Conservation (phyloP, 1,140 invertebrate species). For the Laupala kohalensis region DNA sequence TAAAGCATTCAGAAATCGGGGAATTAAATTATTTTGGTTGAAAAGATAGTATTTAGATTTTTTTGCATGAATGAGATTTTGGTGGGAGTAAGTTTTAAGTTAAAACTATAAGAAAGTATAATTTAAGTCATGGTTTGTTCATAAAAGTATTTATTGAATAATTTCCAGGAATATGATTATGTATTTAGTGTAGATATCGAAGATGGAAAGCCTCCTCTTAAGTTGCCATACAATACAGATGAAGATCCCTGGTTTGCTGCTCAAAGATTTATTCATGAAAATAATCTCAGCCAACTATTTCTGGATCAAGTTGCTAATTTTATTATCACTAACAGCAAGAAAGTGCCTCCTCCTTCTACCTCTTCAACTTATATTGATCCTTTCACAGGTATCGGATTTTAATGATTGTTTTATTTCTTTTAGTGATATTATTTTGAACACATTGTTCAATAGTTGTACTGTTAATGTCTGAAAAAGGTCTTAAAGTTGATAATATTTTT, state of each 20-base stretch:
- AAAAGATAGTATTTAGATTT: too few species aligned
- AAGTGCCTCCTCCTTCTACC: conserved; percentile 15
- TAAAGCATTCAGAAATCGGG: too few species aligned
- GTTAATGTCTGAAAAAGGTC: background rate
- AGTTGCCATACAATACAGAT: conserved; percentile 76
- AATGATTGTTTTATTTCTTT: background rate
- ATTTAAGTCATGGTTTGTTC: too few species aligned
- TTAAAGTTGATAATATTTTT: too few species aligned
- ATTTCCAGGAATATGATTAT: conserved; percentile 73
- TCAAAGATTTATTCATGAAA: conserved; percentile 48
- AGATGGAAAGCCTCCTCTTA: conserved; percentile 72
- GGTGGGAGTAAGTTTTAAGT: too few species aligned
- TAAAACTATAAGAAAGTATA: too few species aligned
- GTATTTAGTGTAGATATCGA: conserved; percentile 91
- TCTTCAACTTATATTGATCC: conserved; percentile 52
- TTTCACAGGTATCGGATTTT: conserved; percentile 41
- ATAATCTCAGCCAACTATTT: conserved; percentile 74
- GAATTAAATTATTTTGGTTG: too few species aligned
- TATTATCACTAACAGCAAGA: conserved; percentile 67
- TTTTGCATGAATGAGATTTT: too few species aligned
- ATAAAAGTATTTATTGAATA: too few species aligned
- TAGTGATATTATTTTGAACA: conserved; percentile 6
- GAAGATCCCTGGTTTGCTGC: conserved; percentile 53
- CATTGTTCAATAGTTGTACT: conserved; percentile 9
- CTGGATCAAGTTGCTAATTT: conserved; percentile 93